phyloP scores from a whole-genome alignment of 2,797 vertebrate species.

The Alauda arvensis region DNA sequence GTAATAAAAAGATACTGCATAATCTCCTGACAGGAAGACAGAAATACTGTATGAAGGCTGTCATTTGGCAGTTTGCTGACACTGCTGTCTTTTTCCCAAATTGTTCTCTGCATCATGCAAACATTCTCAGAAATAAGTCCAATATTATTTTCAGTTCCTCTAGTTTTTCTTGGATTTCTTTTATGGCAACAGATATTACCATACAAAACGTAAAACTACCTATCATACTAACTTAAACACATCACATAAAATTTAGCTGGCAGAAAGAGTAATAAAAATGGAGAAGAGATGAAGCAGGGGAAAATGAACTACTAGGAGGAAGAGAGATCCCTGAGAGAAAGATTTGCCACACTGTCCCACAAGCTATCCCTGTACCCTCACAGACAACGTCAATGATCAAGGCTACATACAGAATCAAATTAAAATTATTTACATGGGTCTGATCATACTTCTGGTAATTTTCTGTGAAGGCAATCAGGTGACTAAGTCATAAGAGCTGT shows the following conservation, averaged over 20 bases:
- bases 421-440: neutral
- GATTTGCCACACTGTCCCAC: neutral
- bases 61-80: conserved; percentile 3
- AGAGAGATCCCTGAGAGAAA: neutral
- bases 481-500: neutral
- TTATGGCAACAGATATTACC: neutral
- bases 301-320: neutral
- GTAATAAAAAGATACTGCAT: conserved; percentile 19
- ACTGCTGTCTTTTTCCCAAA: neutral
- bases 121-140: conserved; percentile 3
- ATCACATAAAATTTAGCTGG: conserved; percentile 12
- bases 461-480: neutral
- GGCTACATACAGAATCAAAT: neutral
- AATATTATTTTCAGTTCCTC: neutral
- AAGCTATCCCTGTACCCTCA: neutral
- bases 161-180: neutral
- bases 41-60: neutral
- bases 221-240: neutral
- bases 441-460: neutral
- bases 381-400: fast-evolving
- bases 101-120: neutral
- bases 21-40: conserved; percentile 12
- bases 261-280: neutral
- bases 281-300: neutral
- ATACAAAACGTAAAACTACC: neutral